Evolutionary conservation across 2,888 invertebrate genomes (phyloP).

Genomic region (Teleiodes luculella): DNA sequence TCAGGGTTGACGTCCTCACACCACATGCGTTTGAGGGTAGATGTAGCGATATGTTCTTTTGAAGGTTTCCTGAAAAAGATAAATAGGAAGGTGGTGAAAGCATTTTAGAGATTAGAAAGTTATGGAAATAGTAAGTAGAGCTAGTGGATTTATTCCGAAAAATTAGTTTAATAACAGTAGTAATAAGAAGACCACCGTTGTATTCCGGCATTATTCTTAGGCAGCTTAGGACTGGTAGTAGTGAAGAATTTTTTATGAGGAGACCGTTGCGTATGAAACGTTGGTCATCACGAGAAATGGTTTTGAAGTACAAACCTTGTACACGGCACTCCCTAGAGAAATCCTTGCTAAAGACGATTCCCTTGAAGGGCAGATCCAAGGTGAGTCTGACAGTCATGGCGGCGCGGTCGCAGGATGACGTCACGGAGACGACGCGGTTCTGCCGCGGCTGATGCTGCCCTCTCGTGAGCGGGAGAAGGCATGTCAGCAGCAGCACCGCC

Average conservation of each 20-base stretch:
- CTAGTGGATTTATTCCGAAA: no score
- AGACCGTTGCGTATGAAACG: no score
- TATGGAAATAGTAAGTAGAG: no score
- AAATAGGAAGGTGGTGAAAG: no score
- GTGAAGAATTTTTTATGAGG: no score
- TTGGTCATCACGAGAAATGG: no score
- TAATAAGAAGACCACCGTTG: no score
- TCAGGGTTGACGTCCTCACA: slow-evolving; percentile 77
- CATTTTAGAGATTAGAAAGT: no score
- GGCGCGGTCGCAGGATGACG: slow-evolving; percentile 81
- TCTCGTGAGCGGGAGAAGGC: slow-evolving; percentile 39
- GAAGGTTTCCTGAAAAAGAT: slow-evolving; percentile 61
- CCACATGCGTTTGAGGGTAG: slow-evolving; percentile 84
- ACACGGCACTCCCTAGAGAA: slow-evolving; percentile 85
- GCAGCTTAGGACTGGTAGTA: no score
- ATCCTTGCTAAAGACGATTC: slow-evolving; percentile 85
- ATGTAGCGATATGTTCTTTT: slow-evolving; percentile 66
- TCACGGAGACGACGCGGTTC: slow-evolving; percentile 79
- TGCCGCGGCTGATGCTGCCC: slow-evolving; percentile 41
- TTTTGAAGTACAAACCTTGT: slow-evolving; percentile 59
- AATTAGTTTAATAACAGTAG: no score
- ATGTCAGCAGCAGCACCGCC: slow-evolving; percentile 51
- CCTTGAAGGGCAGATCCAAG: slow-evolving; percentile 83
- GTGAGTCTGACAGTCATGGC: slow-evolving; percentile 80
- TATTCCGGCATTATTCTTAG: no score